Conservation (phyloP, 1,140 invertebrate genomes). For the Macrotrachela quadricornifera region DNA sequence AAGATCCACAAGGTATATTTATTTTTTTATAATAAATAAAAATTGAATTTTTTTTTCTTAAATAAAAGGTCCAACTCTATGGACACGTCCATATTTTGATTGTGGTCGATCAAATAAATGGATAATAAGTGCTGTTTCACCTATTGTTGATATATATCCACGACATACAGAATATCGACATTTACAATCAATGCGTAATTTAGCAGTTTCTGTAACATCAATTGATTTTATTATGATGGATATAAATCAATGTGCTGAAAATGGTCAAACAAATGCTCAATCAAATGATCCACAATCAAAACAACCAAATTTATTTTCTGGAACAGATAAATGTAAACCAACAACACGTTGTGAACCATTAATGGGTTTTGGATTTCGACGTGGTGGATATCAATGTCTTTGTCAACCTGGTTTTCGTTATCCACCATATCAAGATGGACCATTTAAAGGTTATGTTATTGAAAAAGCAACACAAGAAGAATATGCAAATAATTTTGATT, state of each 20-base stretch:
- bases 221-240: conserved; percentile 91
- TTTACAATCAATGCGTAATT: conserved; percentile 45
- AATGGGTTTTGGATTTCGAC: conserved; percentile 66
- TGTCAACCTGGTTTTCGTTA: conserved; percentile 69
- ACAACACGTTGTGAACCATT: conserved; percentile 92
- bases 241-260: conserved; percentile 64
- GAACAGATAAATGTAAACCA: conserved; percentile 72
- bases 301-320: conserved; percentile 59
- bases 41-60: conserved; percentile 32
- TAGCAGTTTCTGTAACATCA: conserved; percentile 71
- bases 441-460: conserved; percentile 73
- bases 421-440: conserved; percentile 59
- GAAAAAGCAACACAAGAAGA: conserved; percentile 72
- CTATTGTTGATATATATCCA: conserved; percentile 81
- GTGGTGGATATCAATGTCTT: conserved; percentile 72
- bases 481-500: conserved; percentile 76
- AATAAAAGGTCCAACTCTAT: conserved; percentile 71
- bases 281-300: conserved; percentile 50
- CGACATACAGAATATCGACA: conserved; percentile 49
- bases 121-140: conserved; percentile 72
- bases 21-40: too few species aligned
- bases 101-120: conserved; percentile 83
- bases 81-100: conserved; percentile 83
- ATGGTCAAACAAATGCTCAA: conserved; percentile 29
- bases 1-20: too few species aligned